Percentiles rank a stretch among this genome's conserved stretches.
Conservation (phyloP, 2,113 vertebrate genomes). For the Pao palembangensis region DNA sequence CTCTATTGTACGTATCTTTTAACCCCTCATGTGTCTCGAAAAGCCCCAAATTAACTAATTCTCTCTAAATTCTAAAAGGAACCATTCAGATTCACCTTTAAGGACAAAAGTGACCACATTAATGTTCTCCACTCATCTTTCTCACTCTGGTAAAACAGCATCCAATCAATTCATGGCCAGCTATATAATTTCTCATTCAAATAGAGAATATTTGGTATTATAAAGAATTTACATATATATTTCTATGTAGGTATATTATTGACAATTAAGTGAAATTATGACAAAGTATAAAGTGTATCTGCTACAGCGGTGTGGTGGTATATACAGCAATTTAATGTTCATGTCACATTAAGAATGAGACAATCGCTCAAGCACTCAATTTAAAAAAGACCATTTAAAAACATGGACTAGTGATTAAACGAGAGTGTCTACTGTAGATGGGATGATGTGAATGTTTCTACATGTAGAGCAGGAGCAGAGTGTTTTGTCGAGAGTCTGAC, state of each 20-base stretch:
- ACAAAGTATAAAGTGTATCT: conserved; percentile 66
- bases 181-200: conserved; percentile 72
- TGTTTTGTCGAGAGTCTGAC: background rate
- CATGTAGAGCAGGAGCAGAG: conserved; percentile 48
- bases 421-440: conserved; percentile 53
- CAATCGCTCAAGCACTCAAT: conserved; percentile 75
- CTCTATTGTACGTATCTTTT: conserved; percentile 33
- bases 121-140: conserved; percentile 48
- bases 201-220: conserved; percentile 79
- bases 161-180: conserved; percentile 55
- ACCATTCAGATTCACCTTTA: conserved; percentile 53
- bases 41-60: conserved; percentile 42
- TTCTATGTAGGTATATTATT: conserved; percentile 82
- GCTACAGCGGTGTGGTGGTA: conserved; percentile 62
- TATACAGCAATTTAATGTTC: conserved; percentile 70
- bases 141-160: conserved; percentile 50
- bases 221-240: conserved; percentile 81
- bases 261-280: conserved; percentile 72
- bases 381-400: conserved; percentile 53
- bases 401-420: conserved; percentile 58
- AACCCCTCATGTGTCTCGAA: conserved; percentile 56
- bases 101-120: conserved; percentile 10
- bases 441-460: conserved; percentile 62
- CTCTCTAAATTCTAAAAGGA: conserved; percentile 43
- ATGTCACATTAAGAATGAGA: conserved; percentile 74